Evolutionary conservation across 2,888 invertebrate species (phyloP).

Genomic region (Rambutsinella grinnellia): DNA sequence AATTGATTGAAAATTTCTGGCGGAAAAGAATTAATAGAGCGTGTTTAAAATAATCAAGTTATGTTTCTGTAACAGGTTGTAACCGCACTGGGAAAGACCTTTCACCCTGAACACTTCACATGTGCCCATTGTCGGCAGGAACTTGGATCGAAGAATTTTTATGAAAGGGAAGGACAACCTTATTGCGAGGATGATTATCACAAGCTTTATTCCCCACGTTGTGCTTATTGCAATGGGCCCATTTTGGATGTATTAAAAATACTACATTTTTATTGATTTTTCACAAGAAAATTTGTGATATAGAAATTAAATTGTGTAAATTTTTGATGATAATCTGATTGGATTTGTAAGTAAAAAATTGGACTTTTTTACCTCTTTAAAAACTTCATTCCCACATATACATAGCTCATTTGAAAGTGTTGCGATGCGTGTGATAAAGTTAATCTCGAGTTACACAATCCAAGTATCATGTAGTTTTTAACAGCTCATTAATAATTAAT

Average conservation of each 20-base stretch:
- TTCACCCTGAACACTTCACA: conserved; percentile 99
- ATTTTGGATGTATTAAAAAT: conserved; percentile 87
- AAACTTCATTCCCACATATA: too few relatives aligned
- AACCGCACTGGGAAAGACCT: conserved; percentile 97
- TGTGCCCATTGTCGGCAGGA: conserved; percentile 98
- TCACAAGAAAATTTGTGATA: background rate
- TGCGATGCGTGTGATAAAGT: background rate
- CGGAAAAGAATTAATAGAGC: too few relatives aligned
- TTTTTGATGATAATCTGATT: background rate
- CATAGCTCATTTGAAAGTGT: background rate
- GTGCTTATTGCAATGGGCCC: conserved; percentile 98
- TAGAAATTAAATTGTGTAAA: background rate
- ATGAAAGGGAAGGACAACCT: conserved; percentile 95
- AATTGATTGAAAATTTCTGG: too few relatives aligned
- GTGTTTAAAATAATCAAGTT: conserved; percentile 7
- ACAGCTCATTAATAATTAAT: too few relatives aligned
- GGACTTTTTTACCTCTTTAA: background rate
- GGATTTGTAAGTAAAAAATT: too few relatives aligned
- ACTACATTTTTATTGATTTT: background rate
- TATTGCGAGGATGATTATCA: conserved; percentile 99
- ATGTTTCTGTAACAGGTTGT: conserved; percentile 78
- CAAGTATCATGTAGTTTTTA: too few relatives aligned
- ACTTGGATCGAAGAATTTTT: conserved; percentile 97
- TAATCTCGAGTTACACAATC: background rate
- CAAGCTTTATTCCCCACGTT: conserved; percentile 97